Percentiles rank a stretch among this genome's conserved stretches.
phyloP scores from a whole-genome alignment of 2,888 invertebrate genomes.

The Lochmaea crataegi region DNA sequence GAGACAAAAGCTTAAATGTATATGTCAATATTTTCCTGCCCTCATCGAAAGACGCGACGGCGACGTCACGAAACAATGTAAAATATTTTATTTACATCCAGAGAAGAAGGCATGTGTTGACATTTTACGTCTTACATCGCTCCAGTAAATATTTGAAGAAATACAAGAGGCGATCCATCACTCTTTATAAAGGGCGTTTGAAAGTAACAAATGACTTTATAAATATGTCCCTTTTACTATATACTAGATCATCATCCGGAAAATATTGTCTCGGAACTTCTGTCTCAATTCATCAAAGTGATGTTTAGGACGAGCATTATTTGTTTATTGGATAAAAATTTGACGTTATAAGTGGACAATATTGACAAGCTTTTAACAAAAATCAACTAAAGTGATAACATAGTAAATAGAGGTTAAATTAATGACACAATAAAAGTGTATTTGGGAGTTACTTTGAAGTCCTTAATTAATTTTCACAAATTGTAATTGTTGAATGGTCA shows the following conservation, averaged over 20 bases:
- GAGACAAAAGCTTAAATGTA: neutral
- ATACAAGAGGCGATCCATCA: slow-evolving; percentile 23
- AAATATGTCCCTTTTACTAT: slow-evolving; percentile 21
- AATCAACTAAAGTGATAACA: no score
- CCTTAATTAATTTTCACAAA: no score
- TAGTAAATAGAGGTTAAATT: no score
- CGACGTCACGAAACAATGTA: neutral
- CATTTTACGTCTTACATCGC: slow-evolving; percentile 13
- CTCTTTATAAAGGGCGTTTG: neutral
- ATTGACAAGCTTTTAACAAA: no score
- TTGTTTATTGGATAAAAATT: neutral
- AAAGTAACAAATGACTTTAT: slow-evolving; percentile 17
- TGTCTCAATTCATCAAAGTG: slow-evolving; percentile 6
- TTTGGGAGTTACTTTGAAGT: no score
- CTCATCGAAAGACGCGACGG: neutral
- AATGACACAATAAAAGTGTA: no score
- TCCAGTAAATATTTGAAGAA: slow-evolving; percentile 12
- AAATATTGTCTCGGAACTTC: slow-evolving; percentile 9
- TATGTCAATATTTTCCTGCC: neutral
- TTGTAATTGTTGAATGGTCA: no score
- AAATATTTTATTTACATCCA: neutral
- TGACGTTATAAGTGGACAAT: no score
- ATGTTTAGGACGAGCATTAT: neutral
- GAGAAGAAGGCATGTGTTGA: slow-evolving; percentile 4
- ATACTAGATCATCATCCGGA: slow-evolving; percentile 1